Conservation (phyloP, 2,113 vertebrate genomes). For the Manacus vitellinus region DNA sequence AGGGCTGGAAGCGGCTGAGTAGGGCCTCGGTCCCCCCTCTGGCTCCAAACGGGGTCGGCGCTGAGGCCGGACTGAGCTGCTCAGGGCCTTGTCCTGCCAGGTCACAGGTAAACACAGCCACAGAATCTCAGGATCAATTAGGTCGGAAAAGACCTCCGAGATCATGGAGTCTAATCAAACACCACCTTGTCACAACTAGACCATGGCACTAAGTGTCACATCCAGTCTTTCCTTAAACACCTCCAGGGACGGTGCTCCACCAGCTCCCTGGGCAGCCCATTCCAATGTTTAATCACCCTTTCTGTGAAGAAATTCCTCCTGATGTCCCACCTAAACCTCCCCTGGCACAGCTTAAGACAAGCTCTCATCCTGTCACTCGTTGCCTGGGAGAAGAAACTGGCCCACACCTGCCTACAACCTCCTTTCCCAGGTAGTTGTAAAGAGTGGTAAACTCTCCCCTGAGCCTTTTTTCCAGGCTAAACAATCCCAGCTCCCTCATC, state of each 20-base stretch:
- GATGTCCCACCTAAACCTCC: background rate
- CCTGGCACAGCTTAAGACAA: background rate
- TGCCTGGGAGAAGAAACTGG: background rate
- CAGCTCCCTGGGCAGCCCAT: background rate
- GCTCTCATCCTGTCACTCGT: background rate
- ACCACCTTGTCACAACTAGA: background rate
- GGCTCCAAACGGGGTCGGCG: accelerated
- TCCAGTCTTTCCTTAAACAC: background rate
- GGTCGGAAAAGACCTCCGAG: background rate
- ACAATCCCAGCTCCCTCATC: background rate
- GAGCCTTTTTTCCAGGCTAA: background rate
- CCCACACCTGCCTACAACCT: background rate
- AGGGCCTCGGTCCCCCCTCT: background rate
- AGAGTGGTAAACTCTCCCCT: background rate
- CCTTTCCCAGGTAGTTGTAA: background rate
- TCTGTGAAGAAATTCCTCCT: background rate
- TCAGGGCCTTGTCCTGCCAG: background rate
- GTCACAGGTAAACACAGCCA: background rate
- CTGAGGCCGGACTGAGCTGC: background rate
- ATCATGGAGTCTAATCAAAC: accelerated
- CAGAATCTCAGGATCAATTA: background rate
- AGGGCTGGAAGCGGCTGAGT: background rate
- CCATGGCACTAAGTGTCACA: background rate
- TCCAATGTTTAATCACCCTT: background rate
- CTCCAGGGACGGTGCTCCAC: accelerated